Conservation (phyloP, 2,113 vertebrate genomes). For the Diadophis punctatus region DNA sequence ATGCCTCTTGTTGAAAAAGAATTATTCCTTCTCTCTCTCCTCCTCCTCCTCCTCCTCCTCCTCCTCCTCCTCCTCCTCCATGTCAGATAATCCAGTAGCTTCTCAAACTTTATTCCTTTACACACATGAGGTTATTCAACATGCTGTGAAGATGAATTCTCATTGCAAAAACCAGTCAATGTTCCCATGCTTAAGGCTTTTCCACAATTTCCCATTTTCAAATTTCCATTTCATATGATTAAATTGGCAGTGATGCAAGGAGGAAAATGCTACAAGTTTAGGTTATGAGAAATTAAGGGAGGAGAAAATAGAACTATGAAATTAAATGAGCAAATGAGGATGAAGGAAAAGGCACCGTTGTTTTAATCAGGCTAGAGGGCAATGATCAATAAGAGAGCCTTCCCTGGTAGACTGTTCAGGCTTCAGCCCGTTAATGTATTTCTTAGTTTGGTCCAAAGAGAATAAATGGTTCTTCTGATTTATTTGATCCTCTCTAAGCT, state of each 20-base stretch:
- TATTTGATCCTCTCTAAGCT: not conserved
- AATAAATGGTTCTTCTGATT: not conserved
- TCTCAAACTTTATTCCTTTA: not conserved
- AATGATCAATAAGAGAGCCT: not conserved
- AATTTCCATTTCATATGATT: not conserved
- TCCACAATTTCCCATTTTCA: not conserved
- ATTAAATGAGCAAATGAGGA: not conserved
- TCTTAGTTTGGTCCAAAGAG: not conserved
- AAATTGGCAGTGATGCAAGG: not conserved
- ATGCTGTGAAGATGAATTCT: not conserved
- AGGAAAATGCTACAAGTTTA: not conserved
- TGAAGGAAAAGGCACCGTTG: not conserved
- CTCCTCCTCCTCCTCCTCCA: not conserved
- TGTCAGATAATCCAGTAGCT: not conserved
- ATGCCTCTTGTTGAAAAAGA: not conserved
- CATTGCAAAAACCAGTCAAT: not conserved
- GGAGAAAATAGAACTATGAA: not conserved
- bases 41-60: not conserved
- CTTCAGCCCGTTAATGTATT: not conserved
- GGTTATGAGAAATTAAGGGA: not conserved
- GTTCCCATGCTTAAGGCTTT: not conserved
- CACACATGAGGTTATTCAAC: not conserved
- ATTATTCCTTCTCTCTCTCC: no score
- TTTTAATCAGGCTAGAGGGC: not conserved
- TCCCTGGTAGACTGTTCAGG: not conserved